Percentiles rank a stretch among this genome's conserved stretches.
These are phyloP conservation scores for Melanotaenia trifasciata DNA, from an alignment of 2,797 vertebrate species.

Conservation along the genomic window DNA sequence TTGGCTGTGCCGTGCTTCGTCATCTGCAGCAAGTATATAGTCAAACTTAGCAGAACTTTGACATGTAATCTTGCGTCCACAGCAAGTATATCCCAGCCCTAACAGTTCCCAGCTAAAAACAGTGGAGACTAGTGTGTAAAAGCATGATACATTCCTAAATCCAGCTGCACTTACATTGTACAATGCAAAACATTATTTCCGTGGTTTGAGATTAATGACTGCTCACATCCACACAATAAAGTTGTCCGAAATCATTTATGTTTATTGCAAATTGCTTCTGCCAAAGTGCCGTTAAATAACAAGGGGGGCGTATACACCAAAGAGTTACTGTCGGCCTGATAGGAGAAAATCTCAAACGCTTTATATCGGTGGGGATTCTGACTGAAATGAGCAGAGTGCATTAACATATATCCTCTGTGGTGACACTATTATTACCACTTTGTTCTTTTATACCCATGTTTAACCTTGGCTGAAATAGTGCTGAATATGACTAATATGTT, in stretches of 20 bases:
- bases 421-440: slow-evolving; percentile 60
- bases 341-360: slow-evolving; percentile 20
- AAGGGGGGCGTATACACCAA: slow-evolving; percentile 31
- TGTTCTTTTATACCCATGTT: slow-evolving; percentile 55
- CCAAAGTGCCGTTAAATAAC: slow-evolving; percentile 38
- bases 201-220: slow-evolving; percentile 3
- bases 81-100: not conserved
- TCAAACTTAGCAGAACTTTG: too few relatives aligned
- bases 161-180: not conserved
- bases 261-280: slow-evolving; percentile 44
- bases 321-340: slow-evolving; percentile 40
- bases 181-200: slow-evolving; percentile 9
- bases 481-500: slow-evolving; percentile 65
- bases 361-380: slow-evolving; percentile 37
- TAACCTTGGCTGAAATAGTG: slow-evolving; percentile 72
- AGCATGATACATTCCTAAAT: not conserved
- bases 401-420: slow-evolving; percentile 63
- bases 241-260: slow-evolving; percentile 28
- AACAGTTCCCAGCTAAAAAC: slow-evolving; percentile 80
- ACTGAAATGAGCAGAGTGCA: slow-evolving; percentile 49
- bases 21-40: too few relatives aligned
- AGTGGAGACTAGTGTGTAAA: slow-evolving; percentile 38
- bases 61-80: too few relatives aligned
- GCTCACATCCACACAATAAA: slow-evolving; percentile 20
- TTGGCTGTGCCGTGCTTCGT: too few relatives aligned